Evolutionary conservation across 2,888 invertebrate genomes (phyloP), one percentile per base, ranked within the genome.

Genomic region (Meiosimyza platycephala): DNA sequence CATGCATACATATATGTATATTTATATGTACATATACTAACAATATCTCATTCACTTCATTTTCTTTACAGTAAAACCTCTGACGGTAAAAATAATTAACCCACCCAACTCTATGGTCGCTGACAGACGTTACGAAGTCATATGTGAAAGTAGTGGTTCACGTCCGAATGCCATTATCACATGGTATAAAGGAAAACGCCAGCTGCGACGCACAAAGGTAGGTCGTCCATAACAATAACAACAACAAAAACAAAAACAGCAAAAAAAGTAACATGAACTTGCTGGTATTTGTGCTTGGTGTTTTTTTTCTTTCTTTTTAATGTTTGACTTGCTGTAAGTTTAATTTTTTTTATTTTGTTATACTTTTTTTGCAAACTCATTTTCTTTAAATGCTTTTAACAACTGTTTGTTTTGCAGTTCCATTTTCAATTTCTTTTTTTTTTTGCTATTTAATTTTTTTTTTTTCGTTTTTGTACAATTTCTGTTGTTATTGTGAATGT

Each of bases 131-230:
- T 95, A 95, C 88, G 93, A 94, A 86, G 92, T 96, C 74, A 90
- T 92, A 70, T 96, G 96, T 84, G 93, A 93, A 87, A 93, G 95
- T 5, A 92, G 93, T 13, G 96, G 96, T 79, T 95, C 95, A 66
- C 90, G 95, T 76, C 95, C 96, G 72, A 92, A 95, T 28, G 95
- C 96, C 47, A 90, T 94, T 84, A 92, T 96, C 87, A 93, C 95
- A 16, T 96, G 96, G 96, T 94, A 94, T 89, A 95, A 95, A 87
- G 95, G 95, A 76, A 94, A 94, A 85, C 89, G 94, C 74, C 93
- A 93, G 84, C 91, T 95, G 77, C 92, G 93, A 82, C 90, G 94
- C 85, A 93, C 94, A 73, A 94, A 92, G 90, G 95, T 95, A 82
- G 87, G 88, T 83, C 66, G 15, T 18, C 7, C 33, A 50, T 11